phyloP scores from a whole-genome alignment of 2,888 invertebrate species.

The Kryphioiulus occultus region DNA sequence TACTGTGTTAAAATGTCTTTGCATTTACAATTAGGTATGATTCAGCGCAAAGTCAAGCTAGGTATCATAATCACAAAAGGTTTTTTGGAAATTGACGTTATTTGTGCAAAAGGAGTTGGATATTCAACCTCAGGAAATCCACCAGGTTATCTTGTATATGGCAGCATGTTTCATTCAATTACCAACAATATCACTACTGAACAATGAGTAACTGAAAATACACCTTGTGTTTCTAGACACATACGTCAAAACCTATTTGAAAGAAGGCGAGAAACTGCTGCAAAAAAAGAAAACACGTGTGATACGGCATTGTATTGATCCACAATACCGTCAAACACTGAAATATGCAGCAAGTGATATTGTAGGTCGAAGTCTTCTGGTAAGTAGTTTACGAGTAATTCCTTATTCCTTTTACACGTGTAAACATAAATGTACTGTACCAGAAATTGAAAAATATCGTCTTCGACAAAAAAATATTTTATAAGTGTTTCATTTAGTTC shows the following conservation, averaged over 20 bases:
- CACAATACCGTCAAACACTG: slow-evolving; percentile 86
- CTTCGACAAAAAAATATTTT: no score
- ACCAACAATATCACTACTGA: no score
- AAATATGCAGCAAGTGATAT: slow-evolving; percentile 73
- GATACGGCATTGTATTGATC: slow-evolving; percentile 80
- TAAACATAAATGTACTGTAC: no score
- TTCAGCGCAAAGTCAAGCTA: slow-evolving; percentile 77
- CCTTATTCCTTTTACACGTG: no score
- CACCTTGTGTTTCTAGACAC: slow-evolving; percentile 74
- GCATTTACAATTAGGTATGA: slow-evolving; percentile 54
- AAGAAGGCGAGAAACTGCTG: slow-evolving; percentile 86
- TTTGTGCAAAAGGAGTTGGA: slow-evolving; percentile 74
- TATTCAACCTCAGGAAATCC: slow-evolving; percentile 72
- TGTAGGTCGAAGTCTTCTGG: slow-evolving; percentile 75
- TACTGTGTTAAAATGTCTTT: neutral
- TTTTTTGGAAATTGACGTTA: slow-evolving; percentile 86
- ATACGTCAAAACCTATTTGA: slow-evolving; percentile 91
- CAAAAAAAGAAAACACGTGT: slow-evolving; percentile 92
- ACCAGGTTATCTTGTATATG: slow-evolving; percentile 65
- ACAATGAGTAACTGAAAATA: no score
- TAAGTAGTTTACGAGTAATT: no score
- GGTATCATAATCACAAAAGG: slow-evolving; percentile 90
- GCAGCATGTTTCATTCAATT: no score
- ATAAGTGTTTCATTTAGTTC: no score
- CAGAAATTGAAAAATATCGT: no score